Evolutionary conservation across 1,140 invertebrate genomes (phyloP).

Genomic region (Formica exsecta): DNA sequence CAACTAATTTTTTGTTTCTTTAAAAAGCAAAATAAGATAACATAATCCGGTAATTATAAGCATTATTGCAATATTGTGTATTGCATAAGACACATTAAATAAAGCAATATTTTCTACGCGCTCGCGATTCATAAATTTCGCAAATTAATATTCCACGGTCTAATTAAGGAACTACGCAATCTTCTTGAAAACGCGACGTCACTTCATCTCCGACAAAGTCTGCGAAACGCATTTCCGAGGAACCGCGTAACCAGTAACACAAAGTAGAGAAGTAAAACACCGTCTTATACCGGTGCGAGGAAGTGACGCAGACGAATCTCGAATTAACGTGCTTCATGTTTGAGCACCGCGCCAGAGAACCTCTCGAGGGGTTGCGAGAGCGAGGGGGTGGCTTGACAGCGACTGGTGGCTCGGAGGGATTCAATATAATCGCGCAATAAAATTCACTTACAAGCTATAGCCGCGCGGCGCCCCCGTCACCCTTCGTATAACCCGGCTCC

Average conservation of each 20-base stretch:
- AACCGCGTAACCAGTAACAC: slow-evolving; percentile 49
- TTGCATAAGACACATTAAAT: not conserved
- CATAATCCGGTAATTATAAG: not conserved
- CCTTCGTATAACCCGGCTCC: slow-evolving; percentile 48
- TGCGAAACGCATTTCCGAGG: slow-evolving; percentile 27
- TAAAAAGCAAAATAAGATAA: not conserved
- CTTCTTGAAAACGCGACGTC: not conserved
- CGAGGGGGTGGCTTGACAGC: slow-evolving; percentile 72
- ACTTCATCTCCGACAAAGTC: slow-evolving; percentile 55
- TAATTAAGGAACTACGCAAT: slow-evolving; percentile 41
- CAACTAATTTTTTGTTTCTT: not conserved
- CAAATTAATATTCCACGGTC: slow-evolving; percentile 26
- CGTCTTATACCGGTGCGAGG: slow-evolving; percentile 27
- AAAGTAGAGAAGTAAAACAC: slow-evolving; percentile 52
- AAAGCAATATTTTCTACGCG: slow-evolving; percentile 3
- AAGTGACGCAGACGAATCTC: slow-evolving; percentile 66
- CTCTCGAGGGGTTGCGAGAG: slow-evolving; percentile 67
- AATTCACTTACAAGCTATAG: slow-evolving; percentile 83
- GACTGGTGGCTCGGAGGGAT: slow-evolving; percentile 80
- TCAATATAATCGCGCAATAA: slow-evolving; percentile 85
- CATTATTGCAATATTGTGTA: not conserved
- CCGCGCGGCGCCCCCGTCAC: slow-evolving; percentile 51
- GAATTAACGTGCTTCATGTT: slow-evolving; percentile 73
- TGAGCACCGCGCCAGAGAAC: slow-evolving; percentile 73
- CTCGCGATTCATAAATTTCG: not conserved